Conservation (phyloP, 2,797 vertebrate genomes). For the Perodicticus potto region DNA sequence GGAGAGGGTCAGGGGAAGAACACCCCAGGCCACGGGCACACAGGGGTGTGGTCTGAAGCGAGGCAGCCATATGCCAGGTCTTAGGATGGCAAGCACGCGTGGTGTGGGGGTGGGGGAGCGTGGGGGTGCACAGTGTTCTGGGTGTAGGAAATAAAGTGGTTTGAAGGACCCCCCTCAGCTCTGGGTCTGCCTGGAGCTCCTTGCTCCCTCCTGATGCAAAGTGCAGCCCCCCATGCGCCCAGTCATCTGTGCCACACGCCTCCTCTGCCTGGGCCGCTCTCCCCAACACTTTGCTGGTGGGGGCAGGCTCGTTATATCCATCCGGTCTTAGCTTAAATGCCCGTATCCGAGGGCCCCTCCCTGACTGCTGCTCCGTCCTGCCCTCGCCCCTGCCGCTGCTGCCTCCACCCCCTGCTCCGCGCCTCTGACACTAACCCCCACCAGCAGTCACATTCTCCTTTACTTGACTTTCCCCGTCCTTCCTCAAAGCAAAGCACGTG, state of each 20-base stretch:
- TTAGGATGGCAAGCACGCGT: accelerated
- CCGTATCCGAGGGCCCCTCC: background rate
- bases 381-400: background rate
- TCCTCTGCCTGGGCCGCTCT: background rate
- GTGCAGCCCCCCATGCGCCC: background rate
- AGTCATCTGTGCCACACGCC: background rate
- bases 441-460: background rate
- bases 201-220: background rate
- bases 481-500: background rate
- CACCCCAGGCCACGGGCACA: background rate
- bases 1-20: slow-evolving; percentile 6
- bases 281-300: background rate
- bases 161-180: background rate
- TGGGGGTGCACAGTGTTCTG: background rate
- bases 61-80: background rate
- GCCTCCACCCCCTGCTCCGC: background rate
- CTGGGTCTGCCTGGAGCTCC: background rate
- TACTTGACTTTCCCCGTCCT: background rate
- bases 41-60: background rate
- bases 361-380: background rate
- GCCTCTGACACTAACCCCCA: background rate
- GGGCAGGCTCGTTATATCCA: background rate
- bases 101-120: background rate
- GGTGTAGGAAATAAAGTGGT: slow-evolving; percentile 12
- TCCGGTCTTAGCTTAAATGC: background rate